Conservation (phyloP, 2,797 vertebrate species). For the Silurus aristotelis region DNA sequence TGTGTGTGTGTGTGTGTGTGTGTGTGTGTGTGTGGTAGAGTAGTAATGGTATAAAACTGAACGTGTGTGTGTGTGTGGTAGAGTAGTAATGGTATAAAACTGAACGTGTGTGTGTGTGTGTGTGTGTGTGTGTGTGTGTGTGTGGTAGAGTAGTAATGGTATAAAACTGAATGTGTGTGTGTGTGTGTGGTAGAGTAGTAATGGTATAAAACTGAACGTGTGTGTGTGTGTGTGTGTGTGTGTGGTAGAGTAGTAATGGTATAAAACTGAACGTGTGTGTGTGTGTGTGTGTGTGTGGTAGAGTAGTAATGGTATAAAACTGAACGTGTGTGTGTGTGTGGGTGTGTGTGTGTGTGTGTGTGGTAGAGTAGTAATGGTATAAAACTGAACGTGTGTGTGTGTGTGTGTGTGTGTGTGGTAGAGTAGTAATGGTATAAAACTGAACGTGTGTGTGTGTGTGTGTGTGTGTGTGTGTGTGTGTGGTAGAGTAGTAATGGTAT, state of each 20-base stretch:
- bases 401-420: not conserved
- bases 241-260: too few relatives aligned
- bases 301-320: too few relatives aligned
- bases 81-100: too few relatives aligned
- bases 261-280: not conserved
- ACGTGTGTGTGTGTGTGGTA: not conserved
- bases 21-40: slow-evolving; percentile 13
- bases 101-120: not conserved
- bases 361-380: too few relatives aligned
- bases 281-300: not conserved
- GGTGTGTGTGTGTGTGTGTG: not conserved
- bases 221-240: not conserved
- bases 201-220: not conserved
- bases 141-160: too few relatives aligned
- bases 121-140: not conserved
- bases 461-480: not conserved
- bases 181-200: too few relatives aligned
- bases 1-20: not conserved
- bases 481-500: too few relatives aligned
- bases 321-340: not conserved
- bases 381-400: not conserved
- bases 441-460: not conserved
- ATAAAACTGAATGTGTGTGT: not conserved
- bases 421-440: too few relatives aligned
- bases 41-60: too few relatives aligned